Evolutionary conservation across 2,888 invertebrate species (phyloP), one percentile per base, ranked within the genome.

Genomic region (Drosophila algonquin): DNA sequence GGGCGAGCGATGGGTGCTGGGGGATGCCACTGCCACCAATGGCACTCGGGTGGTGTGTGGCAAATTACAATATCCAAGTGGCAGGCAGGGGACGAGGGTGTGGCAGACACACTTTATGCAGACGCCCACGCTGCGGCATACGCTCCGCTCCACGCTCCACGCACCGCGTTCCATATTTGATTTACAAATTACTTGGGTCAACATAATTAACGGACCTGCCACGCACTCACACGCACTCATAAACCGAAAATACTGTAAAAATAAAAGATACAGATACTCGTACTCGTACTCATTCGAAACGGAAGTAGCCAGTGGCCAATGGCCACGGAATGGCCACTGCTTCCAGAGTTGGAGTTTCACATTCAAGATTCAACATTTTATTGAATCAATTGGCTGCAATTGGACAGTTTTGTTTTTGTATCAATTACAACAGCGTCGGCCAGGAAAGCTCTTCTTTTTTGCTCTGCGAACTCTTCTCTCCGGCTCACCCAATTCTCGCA

Each of bases 361-460:
- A 35, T 14, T 40, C 14, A 40, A 40, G 14, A 68, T 48, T 65
- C 54, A 32, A 6, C 53, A 16, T 64, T 81, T 84, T 76, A 84
- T 84, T 81, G 83, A 86, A 75, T 83, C 77, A 85, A 85, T 89
- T 88, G 89, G 75, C 73, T 75, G 77, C 76, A 85, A 85, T 88
- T 88, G 81, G 57, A 55, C 32, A 46, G 24, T 60, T 53, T 60
- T 70, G 35, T 63, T 70, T 27, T 46, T 57, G 48, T 56, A 51
- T 69, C 79, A 79, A 76, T 84, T 79, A 84, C 88, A 81, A 59
- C 48, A 47, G 72, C 60, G 54, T 14, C 24, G 46, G 10, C 45
- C 59, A 51, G 50, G 16, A 62, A 40, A 40, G 40, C 40, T 40
- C 14, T 14, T 40, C 40, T 40, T 0, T 14, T 14, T 2, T 4